Percentiles rank a stretch among this genome's conserved stretches.
phyloP scores from a whole-genome alignment of 2,797 vertebrate genomes.

The Molothrus aeneus region DNA sequence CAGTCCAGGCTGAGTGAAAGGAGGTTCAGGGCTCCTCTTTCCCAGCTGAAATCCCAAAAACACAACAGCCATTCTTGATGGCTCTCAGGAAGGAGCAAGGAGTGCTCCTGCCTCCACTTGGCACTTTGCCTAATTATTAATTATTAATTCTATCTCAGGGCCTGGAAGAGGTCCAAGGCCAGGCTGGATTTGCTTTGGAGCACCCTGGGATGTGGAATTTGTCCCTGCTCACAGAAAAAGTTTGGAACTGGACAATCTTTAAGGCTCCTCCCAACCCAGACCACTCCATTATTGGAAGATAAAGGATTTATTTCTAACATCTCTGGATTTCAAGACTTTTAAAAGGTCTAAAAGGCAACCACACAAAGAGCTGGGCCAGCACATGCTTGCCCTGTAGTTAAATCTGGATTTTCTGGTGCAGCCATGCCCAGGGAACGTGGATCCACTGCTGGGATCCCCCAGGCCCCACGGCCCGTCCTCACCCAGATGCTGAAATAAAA shows the following conservation, averaged over 20 bases:
- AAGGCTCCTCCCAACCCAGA: neutral
- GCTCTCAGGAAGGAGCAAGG: neutral
- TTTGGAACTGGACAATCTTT: neutral
- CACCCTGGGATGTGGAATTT: neutral
- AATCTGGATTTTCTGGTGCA: neutral
- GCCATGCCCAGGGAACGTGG: neutral
- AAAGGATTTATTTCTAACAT: neutral
- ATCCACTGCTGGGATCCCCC: neutral
- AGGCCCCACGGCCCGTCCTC: neutral
- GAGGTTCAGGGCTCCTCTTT: neutral
- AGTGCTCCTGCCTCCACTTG: neutral
- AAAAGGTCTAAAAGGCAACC: neutral
- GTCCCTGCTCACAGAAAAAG: neutral
- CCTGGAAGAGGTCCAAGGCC: neutral
- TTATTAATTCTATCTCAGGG: accelerated
- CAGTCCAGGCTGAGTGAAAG: neutral
- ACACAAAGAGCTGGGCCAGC: neutral
- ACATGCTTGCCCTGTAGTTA: neutral
- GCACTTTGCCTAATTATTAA: neutral
- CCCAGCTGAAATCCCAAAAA: neutral
- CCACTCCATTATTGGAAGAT: accelerated
- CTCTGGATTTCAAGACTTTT: neutral
- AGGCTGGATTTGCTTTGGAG: neutral
- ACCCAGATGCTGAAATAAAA: neutral
- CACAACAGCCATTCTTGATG: accelerated